Conservation (phyloP, 2,888 invertebrate genomes). For the Volucella inanis region DNA sequence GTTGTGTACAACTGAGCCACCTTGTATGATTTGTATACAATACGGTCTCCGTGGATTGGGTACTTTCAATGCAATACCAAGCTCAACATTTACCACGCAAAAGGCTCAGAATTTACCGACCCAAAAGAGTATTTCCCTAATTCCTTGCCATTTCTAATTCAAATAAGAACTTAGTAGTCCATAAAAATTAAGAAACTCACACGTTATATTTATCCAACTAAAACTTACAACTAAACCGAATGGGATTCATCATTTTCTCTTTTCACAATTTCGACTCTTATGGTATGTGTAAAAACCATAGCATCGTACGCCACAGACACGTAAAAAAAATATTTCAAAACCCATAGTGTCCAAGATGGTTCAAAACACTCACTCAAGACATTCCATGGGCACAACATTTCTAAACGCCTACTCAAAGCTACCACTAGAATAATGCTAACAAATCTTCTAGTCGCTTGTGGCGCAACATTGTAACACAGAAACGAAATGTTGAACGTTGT, state of each 20-base stretch:
- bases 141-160: no score
- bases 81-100: no score
- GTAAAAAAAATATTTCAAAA: conserved; percentile 29
- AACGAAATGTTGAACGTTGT: conserved; percentile 5
- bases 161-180: no score
- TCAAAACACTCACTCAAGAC: conserved; percentile 26
- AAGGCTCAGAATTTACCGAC: no score
- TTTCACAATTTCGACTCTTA: conserved; percentile 4
- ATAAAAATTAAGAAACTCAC: no score
- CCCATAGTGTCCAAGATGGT: conserved; percentile 41
- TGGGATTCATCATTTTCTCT: not conserved
- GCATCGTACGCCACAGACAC: not conserved
- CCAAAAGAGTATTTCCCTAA: no score
- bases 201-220: not conserved
- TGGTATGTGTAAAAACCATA: conserved; percentile 16
- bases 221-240: conserved; percentile 27
- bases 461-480: conserved; percentile 21
- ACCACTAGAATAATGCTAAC: conserved; percentile 33
- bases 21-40: no score
- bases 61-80: no score
- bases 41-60: no score
- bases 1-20: no score
- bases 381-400: conserved; percentile 2
- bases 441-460: conserved; percentile 37
- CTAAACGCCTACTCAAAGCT: not conserved